These are phyloP conservation scores for Drosophila ercepeae DNA, from an alignment of 1,140 invertebrate genomes.

Conservation along the genomic window DNA sequence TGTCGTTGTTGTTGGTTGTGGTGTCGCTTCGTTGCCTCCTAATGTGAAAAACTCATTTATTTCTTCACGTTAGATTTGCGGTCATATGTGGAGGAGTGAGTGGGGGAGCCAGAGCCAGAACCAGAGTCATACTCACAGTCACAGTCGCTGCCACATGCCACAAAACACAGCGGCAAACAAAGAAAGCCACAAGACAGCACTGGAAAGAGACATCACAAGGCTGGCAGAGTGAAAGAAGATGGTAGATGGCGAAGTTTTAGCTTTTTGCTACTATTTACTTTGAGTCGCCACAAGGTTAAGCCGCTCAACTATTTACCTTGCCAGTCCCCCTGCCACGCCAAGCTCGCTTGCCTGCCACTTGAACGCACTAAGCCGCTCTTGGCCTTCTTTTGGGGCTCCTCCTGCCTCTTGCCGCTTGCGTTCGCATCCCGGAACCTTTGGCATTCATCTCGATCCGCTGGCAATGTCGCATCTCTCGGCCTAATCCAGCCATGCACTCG, in stretches of 20 bases:
- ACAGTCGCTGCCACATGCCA: conserved; percentile 11
- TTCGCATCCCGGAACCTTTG: too few species aligned
- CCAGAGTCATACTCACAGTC: neutral
- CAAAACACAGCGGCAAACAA: conserved; percentile 45
- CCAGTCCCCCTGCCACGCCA: conserved; percentile 6
- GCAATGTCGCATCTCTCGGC: conserved; percentile 4
- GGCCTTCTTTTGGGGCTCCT: conserved; percentile 4
- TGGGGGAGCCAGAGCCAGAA: neutral
- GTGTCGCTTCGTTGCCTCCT: conserved; percentile 77
- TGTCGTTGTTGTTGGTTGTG: conserved; percentile 32
- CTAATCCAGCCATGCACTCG: conserved; percentile 22
- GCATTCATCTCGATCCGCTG: conserved; percentile 2
- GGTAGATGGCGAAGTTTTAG: conserved; percentile 22
- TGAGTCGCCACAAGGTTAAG: conserved; percentile 69
- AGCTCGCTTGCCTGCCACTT: conserved; percentile 52
- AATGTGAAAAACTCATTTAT: conserved; percentile 82
- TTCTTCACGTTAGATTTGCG: conserved; percentile 79
- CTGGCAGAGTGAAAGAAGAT: neutral
- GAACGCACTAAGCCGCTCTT: conserved; percentile 57
- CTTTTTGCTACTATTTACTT: conserved; percentile 59
- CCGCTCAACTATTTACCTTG: conserved; percentile 68
- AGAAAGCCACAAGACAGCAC: conserved; percentile 32
- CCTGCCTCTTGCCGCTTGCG: neutral
- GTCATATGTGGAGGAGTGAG: conserved; percentile 50
- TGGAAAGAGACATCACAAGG: neutral